Conservation (phyloP, 2,797 vertebrate genomes). For the Podarcis lilfordi region DNA sequence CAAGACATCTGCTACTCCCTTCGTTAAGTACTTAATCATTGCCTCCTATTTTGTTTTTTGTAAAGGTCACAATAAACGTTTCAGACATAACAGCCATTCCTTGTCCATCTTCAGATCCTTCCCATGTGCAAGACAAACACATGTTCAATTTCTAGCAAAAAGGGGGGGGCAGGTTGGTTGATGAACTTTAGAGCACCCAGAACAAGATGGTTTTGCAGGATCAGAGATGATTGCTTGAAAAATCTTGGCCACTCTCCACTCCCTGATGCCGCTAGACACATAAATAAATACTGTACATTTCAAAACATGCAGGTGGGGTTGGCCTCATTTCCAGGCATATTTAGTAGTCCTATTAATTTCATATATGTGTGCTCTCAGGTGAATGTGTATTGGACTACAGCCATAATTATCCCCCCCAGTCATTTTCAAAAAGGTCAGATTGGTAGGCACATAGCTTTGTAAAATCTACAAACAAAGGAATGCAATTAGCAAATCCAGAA, state of each 20-base stretch:
- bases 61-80: conserved; percentile 29
- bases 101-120: neutral
- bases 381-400: no score
- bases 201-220: neutral
- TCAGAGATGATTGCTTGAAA: neutral
- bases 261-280: no score
- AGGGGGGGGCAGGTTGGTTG: neutral
- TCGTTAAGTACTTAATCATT: conserved; percentile 39
- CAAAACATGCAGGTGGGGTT: neutral
- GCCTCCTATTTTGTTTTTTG: conserved; percentile 39
- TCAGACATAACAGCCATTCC: conserved; percentile 6
- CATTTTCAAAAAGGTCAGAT: neutral
- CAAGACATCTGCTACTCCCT: neutral
- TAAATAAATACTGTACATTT: neutral
- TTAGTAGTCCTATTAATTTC: no score
- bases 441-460: neutral
- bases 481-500: neutral
- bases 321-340: neutral
- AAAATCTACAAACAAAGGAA: neutral
- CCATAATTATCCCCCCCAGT: no score
- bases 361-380: no score
- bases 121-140: conserved; percentile 14
- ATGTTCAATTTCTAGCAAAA: conserved; percentile 34
- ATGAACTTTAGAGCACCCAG: neutral
- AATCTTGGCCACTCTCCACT: no score